A percentile compares a stretch with the other conserved stretches of the same genome.
These are phyloP conservation scores for Amphipyra berbera DNA, from an alignment of 2,888 invertebrate genomes.

Conservation along the genomic window DNA sequence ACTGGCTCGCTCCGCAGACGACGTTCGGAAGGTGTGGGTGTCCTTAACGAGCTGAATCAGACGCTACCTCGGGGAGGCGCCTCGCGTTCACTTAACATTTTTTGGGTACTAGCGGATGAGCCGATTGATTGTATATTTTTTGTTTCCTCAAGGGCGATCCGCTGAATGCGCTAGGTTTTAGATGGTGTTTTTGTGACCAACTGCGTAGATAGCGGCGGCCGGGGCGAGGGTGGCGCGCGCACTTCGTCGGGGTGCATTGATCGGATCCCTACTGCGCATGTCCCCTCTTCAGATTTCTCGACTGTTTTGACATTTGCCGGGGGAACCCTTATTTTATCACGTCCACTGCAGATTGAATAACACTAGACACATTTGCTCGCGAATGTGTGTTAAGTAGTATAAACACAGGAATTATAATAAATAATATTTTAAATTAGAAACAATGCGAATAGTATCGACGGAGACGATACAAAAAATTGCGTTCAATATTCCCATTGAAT, in stretches of 20 bases:
- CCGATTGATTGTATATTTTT: constrained; percentile 70
- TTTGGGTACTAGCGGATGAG: constrained; percentile 64
- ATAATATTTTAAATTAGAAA: neutral
- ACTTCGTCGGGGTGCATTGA: constrained; percentile 84
- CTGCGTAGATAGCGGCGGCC: constrained; percentile 83
- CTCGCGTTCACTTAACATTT: constrained; percentile 63
- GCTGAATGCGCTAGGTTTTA: constrained; percentile 69
- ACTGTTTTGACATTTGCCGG: constrained; percentile 81
- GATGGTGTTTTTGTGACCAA: constrained; percentile 82
- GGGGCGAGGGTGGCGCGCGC: constrained; percentile 85
- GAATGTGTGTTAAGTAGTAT: neutral
- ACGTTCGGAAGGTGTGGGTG: constrained; percentile 82
- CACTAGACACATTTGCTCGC: constrained; percentile 15
- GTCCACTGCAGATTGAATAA: constrained; percentile 35
- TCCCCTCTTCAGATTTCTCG: constrained; percentile 71
- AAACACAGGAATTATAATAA: neutral
- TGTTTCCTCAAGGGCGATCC: constrained; percentile 75
- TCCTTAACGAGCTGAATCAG: constrained; percentile 80
- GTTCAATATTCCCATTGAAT: constrained; percentile 38
- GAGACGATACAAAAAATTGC: constrained; percentile 18
- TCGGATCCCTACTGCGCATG: constrained; percentile 85
- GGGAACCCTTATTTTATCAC: constrained; percentile 48
- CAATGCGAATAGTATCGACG: constrained; percentile 4
- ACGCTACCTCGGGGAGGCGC: constrained; percentile 73
- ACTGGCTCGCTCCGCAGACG: constrained; percentile 68